phyloP scores from a whole-genome alignment of 2,888 invertebrate species.

The Zootermopsis nevadensis region DNA sequence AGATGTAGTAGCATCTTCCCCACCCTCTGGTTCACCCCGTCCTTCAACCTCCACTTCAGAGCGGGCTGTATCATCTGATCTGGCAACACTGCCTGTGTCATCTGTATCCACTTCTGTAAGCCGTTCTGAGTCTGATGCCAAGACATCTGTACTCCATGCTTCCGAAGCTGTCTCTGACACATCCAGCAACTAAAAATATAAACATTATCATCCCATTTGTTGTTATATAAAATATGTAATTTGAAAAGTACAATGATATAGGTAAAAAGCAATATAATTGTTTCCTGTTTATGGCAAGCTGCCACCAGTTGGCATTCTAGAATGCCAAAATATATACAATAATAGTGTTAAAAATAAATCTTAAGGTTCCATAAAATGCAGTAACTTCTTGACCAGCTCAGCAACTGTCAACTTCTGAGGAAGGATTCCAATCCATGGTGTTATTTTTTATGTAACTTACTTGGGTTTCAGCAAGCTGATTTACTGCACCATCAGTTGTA shows the following conservation, averaged over 20 bases:
- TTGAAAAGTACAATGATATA: too few relatives aligned
- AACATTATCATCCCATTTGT: too few relatives aligned
- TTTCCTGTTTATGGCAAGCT: too few relatives aligned
- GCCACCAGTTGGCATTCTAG: too few relatives aligned
- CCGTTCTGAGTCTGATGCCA: slow-evolving; percentile 92
- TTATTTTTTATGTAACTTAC: slow-evolving; percentile 55
- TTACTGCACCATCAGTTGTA: slow-evolving; percentile 46
- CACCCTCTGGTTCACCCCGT: slow-evolving; percentile 63
- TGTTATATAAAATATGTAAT: slow-evolving; percentile 52
- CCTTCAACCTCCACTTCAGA: slow-evolving; percentile 65
- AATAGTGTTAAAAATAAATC: too few relatives aligned
- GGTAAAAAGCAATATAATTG: too few relatives aligned
- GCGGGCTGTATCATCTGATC: slow-evolving; percentile 81
- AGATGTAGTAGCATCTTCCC: slow-evolving; percentile 63
- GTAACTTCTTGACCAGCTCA: too few relatives aligned
- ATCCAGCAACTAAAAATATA: slow-evolving; percentile 68
- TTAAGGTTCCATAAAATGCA: too few relatives aligned
- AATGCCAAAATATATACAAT: too few relatives aligned
- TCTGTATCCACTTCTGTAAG: slow-evolving; percentile 86
- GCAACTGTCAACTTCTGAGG: too few relatives aligned
- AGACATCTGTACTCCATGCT: slow-evolving; percentile 98
- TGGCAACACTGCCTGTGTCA: slow-evolving; percentile 73
- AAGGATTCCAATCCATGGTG: too few relatives aligned
- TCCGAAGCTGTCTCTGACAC: slow-evolving; percentile 94
- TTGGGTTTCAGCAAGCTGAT: slow-evolving; percentile 60